Conservation (phyloP, 1,140 invertebrate genomes). For the Linepithema humile region DNA sequence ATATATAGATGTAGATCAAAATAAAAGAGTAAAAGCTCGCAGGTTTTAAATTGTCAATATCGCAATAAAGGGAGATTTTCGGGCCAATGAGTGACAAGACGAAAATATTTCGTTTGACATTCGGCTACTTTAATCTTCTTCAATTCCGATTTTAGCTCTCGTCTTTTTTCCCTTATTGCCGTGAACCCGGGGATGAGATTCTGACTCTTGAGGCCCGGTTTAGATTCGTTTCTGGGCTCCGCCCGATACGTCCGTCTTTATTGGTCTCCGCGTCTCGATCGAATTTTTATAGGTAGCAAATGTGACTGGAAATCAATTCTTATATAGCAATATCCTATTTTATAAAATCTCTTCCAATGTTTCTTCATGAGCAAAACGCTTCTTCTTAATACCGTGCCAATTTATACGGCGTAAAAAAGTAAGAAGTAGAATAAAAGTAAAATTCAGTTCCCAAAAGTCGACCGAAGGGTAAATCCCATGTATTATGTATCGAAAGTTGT, state of each 20-base stretch:
- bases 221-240: neutral
- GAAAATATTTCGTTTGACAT: neutral
- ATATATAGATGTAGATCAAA: neutral
- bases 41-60: neutral
- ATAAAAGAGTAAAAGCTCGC: neutral
- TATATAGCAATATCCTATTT: neutral
- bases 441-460: neutral
- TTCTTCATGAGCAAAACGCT: slow-evolving; percentile 2
- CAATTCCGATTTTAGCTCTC: neutral
- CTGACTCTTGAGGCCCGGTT: neutral
- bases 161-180: neutral
- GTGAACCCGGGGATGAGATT: neutral
- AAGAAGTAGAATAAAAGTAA: neutral
- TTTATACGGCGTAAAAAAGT: slow-evolving; percentile 8
- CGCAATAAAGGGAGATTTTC: neutral
- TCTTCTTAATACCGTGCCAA: slow-evolving; percentile 3
- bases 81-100: neutral
- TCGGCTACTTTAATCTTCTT: neutral
- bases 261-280: neutral
- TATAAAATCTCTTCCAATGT: slow-evolving; percentile 4
- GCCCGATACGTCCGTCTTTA: neutral
- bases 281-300: slow-evolving; percentile 29
- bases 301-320: slow-evolving; percentile 32
- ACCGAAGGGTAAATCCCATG: neutral
- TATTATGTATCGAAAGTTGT: slow-evolving; percentile 23